Evolutionary conservation across 2,888 invertebrate species (phyloP).

Genomic region (Theodoxus fluviatilis): DNA sequence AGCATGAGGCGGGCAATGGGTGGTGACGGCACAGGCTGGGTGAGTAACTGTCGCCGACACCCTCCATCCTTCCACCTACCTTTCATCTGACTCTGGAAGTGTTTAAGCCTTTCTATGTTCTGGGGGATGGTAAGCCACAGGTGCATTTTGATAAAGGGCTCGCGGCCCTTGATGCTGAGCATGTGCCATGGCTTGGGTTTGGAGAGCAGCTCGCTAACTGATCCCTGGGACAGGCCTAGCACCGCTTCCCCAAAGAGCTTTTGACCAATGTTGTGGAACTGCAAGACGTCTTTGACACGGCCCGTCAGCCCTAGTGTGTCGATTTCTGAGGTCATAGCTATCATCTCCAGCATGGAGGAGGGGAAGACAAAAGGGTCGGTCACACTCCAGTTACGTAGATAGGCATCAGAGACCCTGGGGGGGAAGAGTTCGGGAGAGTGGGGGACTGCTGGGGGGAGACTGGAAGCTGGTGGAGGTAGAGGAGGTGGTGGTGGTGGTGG

Average conservation of each 20-base stretch:
- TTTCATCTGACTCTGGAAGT: constrained; percentile 64
- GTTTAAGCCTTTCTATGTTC: constrained; percentile 89
- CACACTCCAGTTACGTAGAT: too few species aligned
- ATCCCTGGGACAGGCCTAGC: constrained; percentile 88
- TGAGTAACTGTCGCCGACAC: too few species aligned
- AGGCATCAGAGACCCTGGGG: too few species aligned
- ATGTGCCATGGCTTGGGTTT: constrained; percentile 99
- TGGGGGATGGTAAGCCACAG: constrained; percentile 95
- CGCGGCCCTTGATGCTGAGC: constrained; percentile 96
- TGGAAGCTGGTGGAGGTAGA: constrained; percentile 24
- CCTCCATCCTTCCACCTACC: too few species aligned
- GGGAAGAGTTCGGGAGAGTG: constrained; percentile 62
- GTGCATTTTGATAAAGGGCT: constrained; percentile 74
- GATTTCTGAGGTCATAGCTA: constrained; percentile 92
- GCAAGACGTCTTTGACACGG: constrained; percentile 93
- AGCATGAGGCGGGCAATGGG: too few species aligned
- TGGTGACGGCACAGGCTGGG: too few species aligned
- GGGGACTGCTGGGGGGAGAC: constrained; percentile 24
- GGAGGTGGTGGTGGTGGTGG: constrained; percentile 31
- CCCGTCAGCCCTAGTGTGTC: constrained; percentile 96
- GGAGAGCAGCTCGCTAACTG: constrained; percentile 94
- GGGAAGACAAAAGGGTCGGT: constrained; percentile 73
- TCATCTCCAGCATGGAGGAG: constrained; percentile 97
- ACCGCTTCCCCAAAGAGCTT: constrained; percentile 98
- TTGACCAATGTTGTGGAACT: constrained; percentile 97